Evolutionary conservation across 1,140 invertebrate genomes (phyloP).

Genomic region (Lepidurus apus): DNA sequence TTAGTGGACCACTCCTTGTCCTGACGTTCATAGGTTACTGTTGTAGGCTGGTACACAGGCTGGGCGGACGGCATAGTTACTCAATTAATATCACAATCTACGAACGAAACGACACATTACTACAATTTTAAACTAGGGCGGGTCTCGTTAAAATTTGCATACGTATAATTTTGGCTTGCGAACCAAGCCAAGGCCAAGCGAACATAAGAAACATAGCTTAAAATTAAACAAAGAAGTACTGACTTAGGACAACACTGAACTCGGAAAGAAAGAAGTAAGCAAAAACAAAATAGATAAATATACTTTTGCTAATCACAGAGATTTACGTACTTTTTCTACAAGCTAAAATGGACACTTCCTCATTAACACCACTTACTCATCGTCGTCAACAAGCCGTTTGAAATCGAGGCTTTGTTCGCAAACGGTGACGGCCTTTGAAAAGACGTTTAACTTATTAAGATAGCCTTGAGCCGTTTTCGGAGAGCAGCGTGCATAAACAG

Average conservation of each 20-base stretch:
- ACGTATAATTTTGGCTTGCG: background rate
- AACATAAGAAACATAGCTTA: too few species aligned
- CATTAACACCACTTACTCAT: background rate
- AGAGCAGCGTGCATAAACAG: background rate
- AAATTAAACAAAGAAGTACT: too few species aligned
- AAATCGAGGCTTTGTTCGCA: background rate
- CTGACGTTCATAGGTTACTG: constrained; percentile 60
- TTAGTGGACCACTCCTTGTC: constrained; percentile 33
- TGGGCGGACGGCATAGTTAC: constrained; percentile 53
- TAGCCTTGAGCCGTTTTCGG: background rate
- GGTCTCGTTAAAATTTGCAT: background rate
- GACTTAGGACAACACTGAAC: too few species aligned
- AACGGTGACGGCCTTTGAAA: background rate
- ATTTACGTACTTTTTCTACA: background rate
- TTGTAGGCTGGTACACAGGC: constrained; percentile 64
- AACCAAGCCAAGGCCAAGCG: too few species aligned
- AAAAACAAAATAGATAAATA: too few species aligned
- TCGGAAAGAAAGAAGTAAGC: too few species aligned
- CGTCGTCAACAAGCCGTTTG: background rate
- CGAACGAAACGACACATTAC: background rate
- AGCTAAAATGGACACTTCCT: constrained; percentile 9
- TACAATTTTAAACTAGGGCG: background rate
- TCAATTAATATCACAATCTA: constrained; percentile 27
- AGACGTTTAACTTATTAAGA: background rate
- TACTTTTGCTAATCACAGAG: too few species aligned